phyloP scores from a whole-genome alignment of 2,113 vertebrate species.

The Danio rerio region GRCz12tu NC_133195.1:42608501-42609000 shows the following conservation, averaged over 20 bases:
- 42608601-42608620: background rate
- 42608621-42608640: no score
- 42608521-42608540: no score
- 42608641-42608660: no score
- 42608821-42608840: background rate
- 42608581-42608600: background rate
- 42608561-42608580: no score
- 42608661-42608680: background rate
- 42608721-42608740: background rate
- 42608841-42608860: background rate
- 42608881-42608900: background rate
- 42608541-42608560: no score
- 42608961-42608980: conserved; percentile 40
- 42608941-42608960: conserved; percentile 45
- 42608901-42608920: conserved; percentile 28
- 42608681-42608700: background rate
- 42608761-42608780: conserved; percentile 28
- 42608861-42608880: conserved; percentile 33
- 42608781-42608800: conserved; percentile 16
- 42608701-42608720: background rate
- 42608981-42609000: conserved; percentile 22
- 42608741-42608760: background rate
- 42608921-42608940: conserved; percentile 33
- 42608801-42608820: background rate
- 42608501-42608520: no score